These are phyloP conservation scores for Protosalanx chinensis DNA, from an alignment of 2,797 vertebrate genomes.

Conservation along the genomic window DNA sequence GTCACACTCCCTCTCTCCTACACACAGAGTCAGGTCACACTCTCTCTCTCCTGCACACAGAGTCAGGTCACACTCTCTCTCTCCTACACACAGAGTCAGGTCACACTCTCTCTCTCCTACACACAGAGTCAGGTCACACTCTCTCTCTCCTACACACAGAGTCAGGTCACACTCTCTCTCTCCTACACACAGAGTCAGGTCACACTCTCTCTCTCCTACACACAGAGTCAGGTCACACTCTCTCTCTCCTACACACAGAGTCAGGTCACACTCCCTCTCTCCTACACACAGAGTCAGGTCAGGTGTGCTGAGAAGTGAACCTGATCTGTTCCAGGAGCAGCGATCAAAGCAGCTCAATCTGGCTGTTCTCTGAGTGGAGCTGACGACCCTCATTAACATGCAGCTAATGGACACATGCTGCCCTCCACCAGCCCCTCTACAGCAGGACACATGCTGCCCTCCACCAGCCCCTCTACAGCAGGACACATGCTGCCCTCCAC, in stretches of 20 bases:
- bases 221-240: too few relatives aligned
- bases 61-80: too few relatives aligned
- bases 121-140: neutral
- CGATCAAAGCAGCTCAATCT: slow-evolving; percentile 73
- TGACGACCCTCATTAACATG: slow-evolving; percentile 73
- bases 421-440: slow-evolving; percentile 28
- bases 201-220: slow-evolving; percentile 28
- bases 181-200: neutral
- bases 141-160: slow-evolving; percentile 15
- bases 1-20: slow-evolving; percentile 25
- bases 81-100: slow-evolving; percentile 24
- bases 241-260: slow-evolving; percentile 15
- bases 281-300: slow-evolving; percentile 38
- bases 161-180: slow-evolving; percentile 36
- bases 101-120: slow-evolving; percentile 45
- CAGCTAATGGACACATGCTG: slow-evolving; percentile 20
- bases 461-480: too few relatives aligned
- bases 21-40: neutral
- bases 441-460: too few relatives aligned
- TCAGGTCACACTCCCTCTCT: too few relatives aligned
- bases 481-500: too few relatives aligned
- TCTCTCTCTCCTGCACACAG: slow-evolving; percentile 9
- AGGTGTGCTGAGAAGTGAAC: slow-evolving; percentile 68
- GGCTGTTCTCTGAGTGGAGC: slow-evolving; percentile 58
- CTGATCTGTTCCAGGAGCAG: slow-evolving; percentile 59